Percentiles rank a stretch among this genome's conserved stretches.
These are phyloP conservation scores for Lophius piscatorius DNA, from an alignment of 2,113 vertebrate genomes.

Conservation along the genomic window DNA sequence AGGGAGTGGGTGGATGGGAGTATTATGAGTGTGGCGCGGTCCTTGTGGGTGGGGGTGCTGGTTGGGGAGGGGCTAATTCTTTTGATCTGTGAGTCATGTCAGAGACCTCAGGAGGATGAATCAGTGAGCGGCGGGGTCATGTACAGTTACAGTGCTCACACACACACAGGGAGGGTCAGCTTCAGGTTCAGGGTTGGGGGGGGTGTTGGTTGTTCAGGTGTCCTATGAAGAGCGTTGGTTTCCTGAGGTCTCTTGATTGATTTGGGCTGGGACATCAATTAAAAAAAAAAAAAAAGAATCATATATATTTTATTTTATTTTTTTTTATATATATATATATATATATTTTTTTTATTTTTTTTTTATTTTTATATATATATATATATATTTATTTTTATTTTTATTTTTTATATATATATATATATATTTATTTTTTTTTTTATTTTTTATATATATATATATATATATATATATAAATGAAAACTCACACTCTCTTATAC, in stretches of 20 bases:
- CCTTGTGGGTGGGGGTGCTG: slow-evolving; percentile 39
- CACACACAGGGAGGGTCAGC: slow-evolving; percentile 19
- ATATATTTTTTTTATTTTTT: too few relatives aligned
- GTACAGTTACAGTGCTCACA: slow-evolving; percentile 53
- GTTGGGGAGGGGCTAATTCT: slow-evolving; percentile 66
- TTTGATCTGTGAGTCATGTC: slow-evolving; percentile 75
- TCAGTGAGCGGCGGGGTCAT: slow-evolving; percentile 65
- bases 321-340: too few relatives aligned
- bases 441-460: too few relatives aligned
- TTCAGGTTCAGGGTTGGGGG: slow-evolving; percentile 52
- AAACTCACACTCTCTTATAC: neutral
- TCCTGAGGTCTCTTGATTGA: slow-evolving; percentile 16
- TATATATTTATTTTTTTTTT: too few relatives aligned
- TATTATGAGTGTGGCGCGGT: slow-evolving; percentile 38
- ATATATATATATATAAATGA: neutral
- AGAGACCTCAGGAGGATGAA: slow-evolving; percentile 70
- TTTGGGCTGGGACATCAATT: slow-evolving; percentile 33
- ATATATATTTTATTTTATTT: too few relatives aligned
- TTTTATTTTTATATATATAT: too few relatives aligned
- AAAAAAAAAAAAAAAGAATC: neutral
- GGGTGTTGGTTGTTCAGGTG: neutral
- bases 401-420: too few relatives aligned
- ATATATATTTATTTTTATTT: too few relatives aligned
- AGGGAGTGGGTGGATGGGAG: slow-evolving; percentile 29
- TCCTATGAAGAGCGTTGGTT: slow-evolving; percentile 34